Evolutionary conservation across 1,140 invertebrate genomes (phyloP).

Genomic region (Charaxes varanes): DNA sequence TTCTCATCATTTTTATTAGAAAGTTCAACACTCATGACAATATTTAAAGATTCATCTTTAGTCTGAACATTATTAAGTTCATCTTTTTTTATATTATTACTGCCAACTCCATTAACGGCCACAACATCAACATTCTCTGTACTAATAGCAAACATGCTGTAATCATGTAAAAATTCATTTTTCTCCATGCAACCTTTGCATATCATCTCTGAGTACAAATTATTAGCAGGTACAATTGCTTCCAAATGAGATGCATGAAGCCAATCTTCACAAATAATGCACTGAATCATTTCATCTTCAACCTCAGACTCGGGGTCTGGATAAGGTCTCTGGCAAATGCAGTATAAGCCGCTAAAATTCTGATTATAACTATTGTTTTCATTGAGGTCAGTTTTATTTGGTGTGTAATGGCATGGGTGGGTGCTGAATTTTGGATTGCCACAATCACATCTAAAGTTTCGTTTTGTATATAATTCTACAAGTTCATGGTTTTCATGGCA

Average conservation of each 20-base stretch:
- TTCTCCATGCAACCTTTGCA: constrained; percentile 83
- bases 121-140: constrained; percentile 26
- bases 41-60: constrained; percentile 6
- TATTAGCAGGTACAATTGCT: constrained; percentile 74
- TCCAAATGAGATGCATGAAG: constrained; percentile 91
- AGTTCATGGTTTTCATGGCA: constrained; percentile 98
- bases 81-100: constrained; percentile 7
- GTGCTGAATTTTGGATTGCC: constrained; percentile 90
- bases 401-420: constrained; percentile 82
- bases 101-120: constrained; percentile 12
- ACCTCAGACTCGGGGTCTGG: constrained; percentile 89
- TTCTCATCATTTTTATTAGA: constrained; percentile 1
- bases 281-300: constrained; percentile 97
- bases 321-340: constrained; percentile 94
- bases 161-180: constrained; percentile 85
- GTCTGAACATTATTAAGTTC: constrained; percentile 6
- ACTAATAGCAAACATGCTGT: constrained; percentile 72
- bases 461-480: constrained; percentile 97
- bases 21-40: constrained; percentile 5
- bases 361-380: constrained; percentile 92
- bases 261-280: constrained; percentile 98
- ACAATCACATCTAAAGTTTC: constrained; percentile 97
- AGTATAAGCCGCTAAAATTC: constrained; percentile 96
- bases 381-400: constrained; percentile 82
- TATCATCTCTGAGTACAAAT: constrained; percentile 86